Conservation (phyloP, 2,797 vertebrate species). For the Tympanoctomys barrerae region DNA sequence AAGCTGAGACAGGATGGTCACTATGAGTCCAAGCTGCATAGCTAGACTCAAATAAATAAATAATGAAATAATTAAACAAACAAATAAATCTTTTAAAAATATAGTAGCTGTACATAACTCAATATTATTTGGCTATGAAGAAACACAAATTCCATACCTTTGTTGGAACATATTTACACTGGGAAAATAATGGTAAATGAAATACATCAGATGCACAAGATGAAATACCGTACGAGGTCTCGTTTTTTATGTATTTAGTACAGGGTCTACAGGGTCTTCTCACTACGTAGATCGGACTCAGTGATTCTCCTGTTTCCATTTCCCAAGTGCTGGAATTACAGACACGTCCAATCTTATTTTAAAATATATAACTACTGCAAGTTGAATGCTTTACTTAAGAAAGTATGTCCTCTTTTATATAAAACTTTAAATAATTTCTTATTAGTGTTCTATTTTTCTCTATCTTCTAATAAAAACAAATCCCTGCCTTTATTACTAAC, state of each 20-base stretch:
- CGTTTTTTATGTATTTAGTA: background rate
- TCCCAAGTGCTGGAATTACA: too few relatives aligned
- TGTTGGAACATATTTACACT: background rate
- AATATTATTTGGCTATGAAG: background rate
- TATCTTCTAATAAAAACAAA: background rate
- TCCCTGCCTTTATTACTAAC: background rate
- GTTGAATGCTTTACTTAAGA: background rate
- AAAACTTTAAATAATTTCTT: background rate
- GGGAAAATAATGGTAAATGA: background rate
- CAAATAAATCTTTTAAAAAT: background rate
- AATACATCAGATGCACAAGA: background rate
- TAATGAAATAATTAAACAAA: too few relatives aligned
- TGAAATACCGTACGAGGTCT: background rate
- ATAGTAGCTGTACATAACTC: background rate
- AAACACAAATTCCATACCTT: background rate
- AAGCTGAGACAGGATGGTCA: too few relatives aligned
- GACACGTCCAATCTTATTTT: too few relatives aligned
- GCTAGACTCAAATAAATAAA: too few relatives aligned
- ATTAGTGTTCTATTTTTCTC: background rate
- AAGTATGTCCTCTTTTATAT: background rate
- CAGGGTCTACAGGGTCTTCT: too few relatives aligned
- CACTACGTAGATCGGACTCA: too few relatives aligned
- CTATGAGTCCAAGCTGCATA: too few relatives aligned
- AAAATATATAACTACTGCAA: background rate
- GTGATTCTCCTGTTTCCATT: too few relatives aligned